Conservation (phyloP, 2,888 invertebrate genomes). For the Machimus atricapillus region DNA sequence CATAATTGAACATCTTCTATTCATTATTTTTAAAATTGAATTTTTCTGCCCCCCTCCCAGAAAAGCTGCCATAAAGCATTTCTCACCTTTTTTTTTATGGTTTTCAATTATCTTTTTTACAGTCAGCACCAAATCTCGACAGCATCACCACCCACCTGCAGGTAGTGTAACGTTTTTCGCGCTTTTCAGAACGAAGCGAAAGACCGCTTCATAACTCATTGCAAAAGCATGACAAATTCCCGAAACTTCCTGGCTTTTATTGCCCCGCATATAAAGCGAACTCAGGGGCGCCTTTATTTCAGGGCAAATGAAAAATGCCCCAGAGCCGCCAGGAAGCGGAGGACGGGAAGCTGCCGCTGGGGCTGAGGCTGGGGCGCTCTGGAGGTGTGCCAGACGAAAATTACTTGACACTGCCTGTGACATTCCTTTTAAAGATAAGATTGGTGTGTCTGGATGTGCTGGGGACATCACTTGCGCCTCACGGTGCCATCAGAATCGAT, state of each 20-base stretch:
- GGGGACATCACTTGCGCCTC: neutral
- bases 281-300: neutral
- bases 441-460: neutral
- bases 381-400: neutral
- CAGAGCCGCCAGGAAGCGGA: neutral
- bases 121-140: neutral
- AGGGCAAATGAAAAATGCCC: neutral
- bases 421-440: conserved; percentile 4
- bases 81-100: neutral
- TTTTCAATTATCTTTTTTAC: neutral
- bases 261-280: neutral
- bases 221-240: conserved; percentile 1
- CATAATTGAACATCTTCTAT: neutral
- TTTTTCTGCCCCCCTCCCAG: neutral
- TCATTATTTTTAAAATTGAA: neutral
- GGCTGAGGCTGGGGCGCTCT: neutral
- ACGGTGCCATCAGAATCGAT: neutral
- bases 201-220: neutral
- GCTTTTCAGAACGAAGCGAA: neutral
- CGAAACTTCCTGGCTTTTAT: neutral
- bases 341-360: neutral
- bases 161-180: neutral
- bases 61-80: neutral
- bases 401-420: conserved; percentile 2
- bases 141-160: neutral